These are phyloP conservation scores for Acronicta leporina DNA, from an alignment of 2,888 invertebrate genomes.

Conservation along the genomic window DNA sequence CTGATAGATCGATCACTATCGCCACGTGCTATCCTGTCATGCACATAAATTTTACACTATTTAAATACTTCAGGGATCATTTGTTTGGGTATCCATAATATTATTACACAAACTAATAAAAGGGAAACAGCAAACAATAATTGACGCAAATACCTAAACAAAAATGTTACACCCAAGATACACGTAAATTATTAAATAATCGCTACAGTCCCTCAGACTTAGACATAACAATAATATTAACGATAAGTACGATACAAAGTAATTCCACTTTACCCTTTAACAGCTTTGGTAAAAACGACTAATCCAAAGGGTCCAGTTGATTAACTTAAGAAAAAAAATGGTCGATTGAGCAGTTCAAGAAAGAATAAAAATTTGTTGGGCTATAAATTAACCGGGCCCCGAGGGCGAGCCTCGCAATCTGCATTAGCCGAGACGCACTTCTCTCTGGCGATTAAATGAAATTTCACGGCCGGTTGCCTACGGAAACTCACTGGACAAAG, in stretches of 20 bases:
- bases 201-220: conserved; percentile 17
- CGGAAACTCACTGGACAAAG: conserved; percentile 84
- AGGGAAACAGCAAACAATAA: no score
- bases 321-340: conserved; percentile 70
- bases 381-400: conserved; percentile 84
- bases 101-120: no score
- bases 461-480: conserved; percentile 85
- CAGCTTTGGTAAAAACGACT: conserved; percentile 61
- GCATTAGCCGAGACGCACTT: conserved; percentile 87
- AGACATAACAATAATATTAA: conserved; percentile 42
- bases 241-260: conserved; percentile 47
- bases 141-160: no score
- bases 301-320: conserved; percentile 60
- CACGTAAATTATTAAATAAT: conserved; percentile 11
- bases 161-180: no score
- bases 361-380: conserved; percentile 86
- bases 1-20: conserved; percentile 51
- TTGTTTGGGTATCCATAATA: no score
- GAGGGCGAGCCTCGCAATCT: conserved; percentile 82
- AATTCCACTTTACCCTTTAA: conserved; percentile 62
- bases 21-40: not conserved
- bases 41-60: not conserved
- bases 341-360: conserved; percentile 82
- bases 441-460: conserved; percentile 86
- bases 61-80: not conserved